phyloP scores from a whole-genome alignment of 2,888 invertebrate genomes.

The Luffia ferchaultella region DNA sequence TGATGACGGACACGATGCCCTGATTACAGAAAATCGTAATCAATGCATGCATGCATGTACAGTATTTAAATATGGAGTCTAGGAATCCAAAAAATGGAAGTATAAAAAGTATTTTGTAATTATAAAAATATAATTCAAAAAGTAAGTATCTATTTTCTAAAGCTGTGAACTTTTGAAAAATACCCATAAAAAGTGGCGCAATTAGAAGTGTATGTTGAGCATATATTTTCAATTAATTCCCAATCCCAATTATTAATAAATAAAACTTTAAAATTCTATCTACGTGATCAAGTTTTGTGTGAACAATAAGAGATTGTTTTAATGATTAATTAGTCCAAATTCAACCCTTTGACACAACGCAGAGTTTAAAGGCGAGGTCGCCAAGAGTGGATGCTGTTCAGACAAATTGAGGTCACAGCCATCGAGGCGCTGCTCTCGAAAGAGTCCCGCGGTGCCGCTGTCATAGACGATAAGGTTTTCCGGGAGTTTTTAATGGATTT shows the following conservation, averaged over 20 bases:
- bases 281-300: no score
- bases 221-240: no score
- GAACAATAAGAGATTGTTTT: no score
- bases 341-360: neutral
- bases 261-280: no score
- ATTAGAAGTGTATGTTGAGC: no score
- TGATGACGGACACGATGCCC: conserved; percentile 78
- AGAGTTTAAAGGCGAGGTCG: neutral
- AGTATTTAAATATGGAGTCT: conserved; percentile 2
- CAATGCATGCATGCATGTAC: neutral
- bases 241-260: no score
- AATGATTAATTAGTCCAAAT: no score
- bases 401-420: neutral
- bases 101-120: conserved; percentile 1
- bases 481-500: neutral
- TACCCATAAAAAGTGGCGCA: no score
- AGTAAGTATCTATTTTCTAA: no score
- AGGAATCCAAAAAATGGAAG: neutral
- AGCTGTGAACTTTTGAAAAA: no score
- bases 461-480: neutral
- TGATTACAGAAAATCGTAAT: conserved; percentile 31
- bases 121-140: no score
- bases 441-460: neutral
- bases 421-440: neutral
- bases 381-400: neutral